Evolutionary conservation across 37 sponge, comb jelly and placozoan species (phyloP).

Genomic region (Aplysina aerophoba): DNA sequence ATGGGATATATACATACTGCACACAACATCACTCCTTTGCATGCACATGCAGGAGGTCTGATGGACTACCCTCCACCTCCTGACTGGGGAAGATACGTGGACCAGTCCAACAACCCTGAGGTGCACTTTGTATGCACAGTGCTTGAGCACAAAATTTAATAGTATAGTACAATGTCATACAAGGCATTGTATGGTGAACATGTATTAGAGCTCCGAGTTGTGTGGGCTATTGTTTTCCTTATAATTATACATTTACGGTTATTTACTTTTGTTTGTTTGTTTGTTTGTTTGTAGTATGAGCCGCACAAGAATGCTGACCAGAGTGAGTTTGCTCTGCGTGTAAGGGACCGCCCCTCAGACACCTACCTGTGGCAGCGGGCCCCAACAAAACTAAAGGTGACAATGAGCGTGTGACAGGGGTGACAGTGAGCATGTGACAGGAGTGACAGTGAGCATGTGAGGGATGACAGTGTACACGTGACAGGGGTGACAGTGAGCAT

Average conservation of each 20-base stretch:
- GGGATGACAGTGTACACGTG: too few species aligned
- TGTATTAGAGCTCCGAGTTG: too few species aligned
- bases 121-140: slow-evolving; percentile 3
- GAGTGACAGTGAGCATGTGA: not conserved
- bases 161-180: too few species aligned
- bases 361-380: slow-evolving; percentile 63
- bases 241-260: not conserved
- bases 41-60: slow-evolving; percentile 43
- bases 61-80: slow-evolving; percentile 61
- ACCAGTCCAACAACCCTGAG: slow-evolving; percentile 51
- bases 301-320: slow-evolving; percentile 54
- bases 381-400: slow-evolving; percentile 53
- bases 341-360: slow-evolving; percentile 62
- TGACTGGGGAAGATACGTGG: slow-evolving; percentile 59
- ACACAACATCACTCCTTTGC: not conserved
- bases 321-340: slow-evolving; percentile 56
- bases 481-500: not conserved
- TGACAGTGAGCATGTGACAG: too few species aligned
- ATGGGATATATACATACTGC: not conserved
- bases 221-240: too few species aligned
- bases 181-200: too few species aligned
- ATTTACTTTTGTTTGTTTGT: not conserved
- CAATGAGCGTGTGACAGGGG: not conserved
- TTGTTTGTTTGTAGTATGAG: slow-evolving; percentile 33
- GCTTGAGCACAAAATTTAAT: too few species aligned